Evolutionary conservation across 1,140 invertebrate species (phyloP), one percentile per base, ranked within the genome.

Genomic region (Platyura marginata): DNA sequence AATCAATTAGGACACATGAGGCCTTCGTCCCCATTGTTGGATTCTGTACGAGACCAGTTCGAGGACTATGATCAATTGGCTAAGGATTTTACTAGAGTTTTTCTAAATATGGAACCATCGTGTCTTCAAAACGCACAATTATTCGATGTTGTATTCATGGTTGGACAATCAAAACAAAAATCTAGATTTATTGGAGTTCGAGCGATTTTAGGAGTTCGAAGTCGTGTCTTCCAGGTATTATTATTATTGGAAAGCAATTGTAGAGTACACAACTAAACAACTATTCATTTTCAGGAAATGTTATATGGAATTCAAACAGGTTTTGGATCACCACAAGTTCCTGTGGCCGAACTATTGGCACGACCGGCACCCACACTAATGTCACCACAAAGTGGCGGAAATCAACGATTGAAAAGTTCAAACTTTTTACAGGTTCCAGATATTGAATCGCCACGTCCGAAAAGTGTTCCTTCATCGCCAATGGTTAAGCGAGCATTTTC

Each of bases 41-140:
- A 94, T 58, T 90, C 86, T 2, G 88, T 94, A 9, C 67, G 88
- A 48, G 85, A 90, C 63, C 77, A 86, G 52, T 92, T 92, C 56
- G 89, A 93, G 66, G 87, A 91, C 57, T 90, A 92, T 59, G 89
- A 94, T 59, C 84, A 89, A 58, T 63, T 93, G 39, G 86, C 88
- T 1, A 91, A 89, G 64, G 89, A 94, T 63, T 94, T 94, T 57
- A 86, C 83, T 0, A 70, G 74, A 55, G 82, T 83, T 46, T 92
- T 92, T 63, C 68, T 88, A n/a, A 87, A 88, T 56, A 74, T 69
- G 48, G 73, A 82, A 51, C 69, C 73, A 41, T 86, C 81, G 48
- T 62, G 69, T 40, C 65, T 74, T 32, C 60, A 72, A 46, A 88
- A 83, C 51, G 74, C 77, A 16, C 78, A 78, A 58, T 67, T 92